These are phyloP conservation scores for Heliconius himera DNA, from an alignment of 1,140 invertebrate genomes.

Conservation along the genomic window DNA sequence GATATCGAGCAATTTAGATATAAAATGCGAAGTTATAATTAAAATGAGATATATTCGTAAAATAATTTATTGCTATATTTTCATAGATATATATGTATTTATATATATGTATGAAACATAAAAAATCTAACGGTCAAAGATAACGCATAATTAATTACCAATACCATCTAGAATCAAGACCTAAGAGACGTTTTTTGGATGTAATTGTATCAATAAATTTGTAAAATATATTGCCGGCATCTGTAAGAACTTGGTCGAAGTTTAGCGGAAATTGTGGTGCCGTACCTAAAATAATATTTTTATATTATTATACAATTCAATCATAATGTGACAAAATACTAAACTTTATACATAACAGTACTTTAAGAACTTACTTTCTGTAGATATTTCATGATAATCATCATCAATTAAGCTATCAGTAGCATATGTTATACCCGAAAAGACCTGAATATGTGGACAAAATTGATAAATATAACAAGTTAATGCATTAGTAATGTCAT, in stretches of 20 bases:
- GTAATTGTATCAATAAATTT: constrained; percentile 53
- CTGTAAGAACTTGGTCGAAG: constrained; percentile 43
- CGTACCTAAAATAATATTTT: constrained; percentile 11
- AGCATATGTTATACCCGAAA: background rate
- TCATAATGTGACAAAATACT: background rate
- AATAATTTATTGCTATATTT: background rate
- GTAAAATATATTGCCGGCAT: constrained; percentile 48
- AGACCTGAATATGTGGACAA: background rate
- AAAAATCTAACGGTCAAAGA: background rate
- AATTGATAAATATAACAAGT: background rate
- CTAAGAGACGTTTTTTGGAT: constrained; percentile 52
- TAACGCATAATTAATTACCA: constrained; percentile 26
- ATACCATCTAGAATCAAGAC: constrained; percentile 49
- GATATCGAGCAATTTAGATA: too few relatives aligned
- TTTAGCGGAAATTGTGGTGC: constrained; percentile 40
- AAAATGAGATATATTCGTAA: background rate
- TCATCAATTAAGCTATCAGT: background rate
- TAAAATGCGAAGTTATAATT: background rate
- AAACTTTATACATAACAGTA: background rate
- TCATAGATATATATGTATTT: background rate
- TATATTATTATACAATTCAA: background rate
- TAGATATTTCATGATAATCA: constrained; percentile 11
- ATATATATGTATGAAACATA: background rate
- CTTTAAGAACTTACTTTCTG: constrained; percentile 4
- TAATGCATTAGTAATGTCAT: background rate